Base-by-base conservation (phyloP, 1,140 invertebrate species). In the Drosophila pseudoobscura region DNA sequence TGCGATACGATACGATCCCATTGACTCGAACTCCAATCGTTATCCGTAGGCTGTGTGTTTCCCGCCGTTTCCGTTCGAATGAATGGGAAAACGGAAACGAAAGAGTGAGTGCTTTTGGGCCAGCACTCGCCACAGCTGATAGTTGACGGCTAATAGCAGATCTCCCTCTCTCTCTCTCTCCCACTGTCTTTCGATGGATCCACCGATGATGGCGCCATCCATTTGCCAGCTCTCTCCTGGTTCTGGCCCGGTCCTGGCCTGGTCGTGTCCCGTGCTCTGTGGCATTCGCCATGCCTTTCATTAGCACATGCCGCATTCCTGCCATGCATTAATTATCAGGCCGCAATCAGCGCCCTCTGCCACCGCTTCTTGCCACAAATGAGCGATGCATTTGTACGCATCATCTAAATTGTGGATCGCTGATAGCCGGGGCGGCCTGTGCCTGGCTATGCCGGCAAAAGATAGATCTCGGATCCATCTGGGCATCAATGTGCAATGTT, bases 261-360 rank as follows among this genome's bases (percentile, higher is more conserved):
- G 3, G 8, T 35, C 8, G 3, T 39, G 11, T 39, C 11, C 35
- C 13, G 3, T 39, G 11, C 9, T 3, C 1, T 39, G 11, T 50
- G 56, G 44, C 50, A 74, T 41, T 75, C 49, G 64, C 29, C 51
- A 49, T 65, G 72, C 51, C 59, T 80, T 71, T 80, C 52, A 82
- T 80, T 82, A 77, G 73, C 73, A 80, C 61, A 44, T 61, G 63
- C 59, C 74, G 64, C 69, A 87, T 88, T 78, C 71, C 56, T 87
- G 75, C 68, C 60, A 78, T 64, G 83, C 82, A 82, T 82, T 80
- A 78, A 82, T 87, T 87, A 87, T 87, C 82, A 75, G 71, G 64
- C 51, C 72, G 75, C 70, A 87, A 82, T 80, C 78, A 80, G 46
- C 52, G 52, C 24, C 26, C 44, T 31, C 29, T 13, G 11, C 35